Evolutionary conservation across 2,888 invertebrate genomes (phyloP).

Genomic region (Tetheella fluctuosa): DNA sequence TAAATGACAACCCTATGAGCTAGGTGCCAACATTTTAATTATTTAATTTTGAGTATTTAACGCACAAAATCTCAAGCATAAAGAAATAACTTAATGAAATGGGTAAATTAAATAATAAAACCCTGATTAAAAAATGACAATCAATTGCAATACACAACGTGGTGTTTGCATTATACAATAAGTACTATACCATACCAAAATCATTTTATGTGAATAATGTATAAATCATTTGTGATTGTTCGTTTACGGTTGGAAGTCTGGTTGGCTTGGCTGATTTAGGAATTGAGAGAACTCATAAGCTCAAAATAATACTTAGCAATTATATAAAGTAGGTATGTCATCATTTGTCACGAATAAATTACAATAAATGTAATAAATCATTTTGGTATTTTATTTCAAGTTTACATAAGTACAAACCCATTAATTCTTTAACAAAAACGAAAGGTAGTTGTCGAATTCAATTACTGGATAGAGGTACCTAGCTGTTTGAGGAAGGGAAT

Average conservation of each 20-base stretch:
- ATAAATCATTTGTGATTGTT: conserved; percentile 48
- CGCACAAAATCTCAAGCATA: background rate
- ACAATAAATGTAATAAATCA: conserved; percentile 71
- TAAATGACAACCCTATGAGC: background rate
- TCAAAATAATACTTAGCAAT: conserved; percentile 72
- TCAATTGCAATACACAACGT: background rate
- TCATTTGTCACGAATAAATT: conserved; percentile 78
- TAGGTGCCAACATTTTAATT: background rate
- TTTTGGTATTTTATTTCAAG: conserved; percentile 39
- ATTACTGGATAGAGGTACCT: background rate
- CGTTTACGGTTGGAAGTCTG: conserved; percentile 50
- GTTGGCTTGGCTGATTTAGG: conserved; percentile 77
- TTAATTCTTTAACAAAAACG: conserved; percentile 13
- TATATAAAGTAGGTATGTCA: conserved; percentile 67
- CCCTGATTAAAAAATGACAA: background rate
- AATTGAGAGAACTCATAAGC: conserved; percentile 80
- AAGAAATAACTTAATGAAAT: background rate
- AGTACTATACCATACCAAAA: background rate
- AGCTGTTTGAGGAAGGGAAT: conserved; percentile 26
- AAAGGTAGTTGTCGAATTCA: background rate
- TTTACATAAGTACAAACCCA: background rate
- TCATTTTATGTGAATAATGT: conserved; percentile 36
- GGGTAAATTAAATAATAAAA: background rate
- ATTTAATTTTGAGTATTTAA: background rate
- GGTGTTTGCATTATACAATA: background rate